Evolutionary conservation across 2,888 invertebrate species (phyloP), one percentile per base, ranked within the genome.

Genomic region (Drosophila anomalata): DNA sequence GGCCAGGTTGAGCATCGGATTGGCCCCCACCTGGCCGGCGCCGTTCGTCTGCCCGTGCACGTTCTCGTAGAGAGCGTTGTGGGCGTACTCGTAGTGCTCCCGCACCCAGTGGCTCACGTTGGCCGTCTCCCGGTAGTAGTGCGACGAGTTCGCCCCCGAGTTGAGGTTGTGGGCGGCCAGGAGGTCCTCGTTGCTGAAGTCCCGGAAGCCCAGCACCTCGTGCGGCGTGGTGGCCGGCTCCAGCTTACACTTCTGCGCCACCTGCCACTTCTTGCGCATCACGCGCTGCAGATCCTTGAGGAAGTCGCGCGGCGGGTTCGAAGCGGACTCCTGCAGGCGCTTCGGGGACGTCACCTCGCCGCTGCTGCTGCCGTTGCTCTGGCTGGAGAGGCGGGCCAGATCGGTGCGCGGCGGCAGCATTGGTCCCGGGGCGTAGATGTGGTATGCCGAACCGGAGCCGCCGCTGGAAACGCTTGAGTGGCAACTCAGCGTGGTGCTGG

Each of bases 191-290:
- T 93, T 93, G 5, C 95, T 95, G 31, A 96, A 96, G 89, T 97
- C 96, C 7, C 97, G 93, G 89, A 98, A 97, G 0, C 97, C 97
- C 7, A 98, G 93, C 2, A 98, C 97, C 90, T 97, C 97, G 89
- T 97, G 97, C 0, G 97, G 97, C 41, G 96, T 96, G 1, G 97
- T 96, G n/a, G 95, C 94, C 12, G 95, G 95, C 90, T 97, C 97
- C 24, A 96, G 92, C 91, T 97, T 96, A 89, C 97, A 97, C 90
- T 97, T 97, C 89, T 98, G 97, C 3, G 97, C 97, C 0, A 97
- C 97, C 88, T 97, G 96, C 96, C 96, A 96, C 88, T 98, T 98
- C 89, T 97, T 97, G 76, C 96, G 94, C 96, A 98, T 97, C 0
- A 98, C 97, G 55, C 97, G 93, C 89, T 98, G 97, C 51, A 98